A percentile compares a stretch with the other conserved stretches of the same genome.
These are phyloP conservation scores for Phytoseiulus persimilis DNA, from an alignment of 2,888 invertebrate genomes.

Conservation along the genomic window DNA sequence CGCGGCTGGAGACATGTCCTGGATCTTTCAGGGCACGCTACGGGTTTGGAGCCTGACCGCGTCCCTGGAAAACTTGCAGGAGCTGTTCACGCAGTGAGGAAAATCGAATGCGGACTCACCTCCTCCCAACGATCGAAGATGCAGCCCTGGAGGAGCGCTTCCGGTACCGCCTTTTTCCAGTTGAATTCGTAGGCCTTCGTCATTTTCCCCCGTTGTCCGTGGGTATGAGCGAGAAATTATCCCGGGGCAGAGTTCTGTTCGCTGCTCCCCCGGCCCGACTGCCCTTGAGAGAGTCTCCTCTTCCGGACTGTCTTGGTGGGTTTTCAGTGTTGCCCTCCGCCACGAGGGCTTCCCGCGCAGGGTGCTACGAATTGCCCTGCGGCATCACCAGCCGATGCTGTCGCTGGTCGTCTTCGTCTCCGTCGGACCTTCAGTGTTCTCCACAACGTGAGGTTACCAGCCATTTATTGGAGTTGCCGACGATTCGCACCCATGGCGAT, in stretches of 20 bases:
- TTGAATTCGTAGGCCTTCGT: conserved; percentile 98
- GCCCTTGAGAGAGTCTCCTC: not conserved
- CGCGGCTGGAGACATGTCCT: too few relatives aligned
- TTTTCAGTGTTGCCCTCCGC: not conserved
- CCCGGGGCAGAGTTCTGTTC: not conserved
- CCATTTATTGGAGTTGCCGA: not conserved
- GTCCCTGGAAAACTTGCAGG: not conserved
- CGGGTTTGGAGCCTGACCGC: not conserved
- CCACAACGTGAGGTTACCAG: not conserved
- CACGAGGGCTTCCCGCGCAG: conserved; percentile 5
- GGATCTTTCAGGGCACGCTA: too few relatives aligned
- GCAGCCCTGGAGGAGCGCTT: conserved; percentile 71
- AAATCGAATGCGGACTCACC: conserved; percentile 49
- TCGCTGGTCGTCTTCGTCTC: not conserved
- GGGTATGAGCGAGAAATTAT: not conserved
- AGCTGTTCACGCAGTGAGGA: not conserved
- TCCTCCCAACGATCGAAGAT: conserved; percentile 96
- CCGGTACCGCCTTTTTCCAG: conserved; percentile 92
- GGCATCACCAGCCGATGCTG: not conserved
- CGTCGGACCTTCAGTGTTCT: not conserved
- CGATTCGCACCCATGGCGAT: not conserved
- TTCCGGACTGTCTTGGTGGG: not conserved
- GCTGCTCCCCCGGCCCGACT: not conserved
- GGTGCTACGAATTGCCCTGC: not conserved
- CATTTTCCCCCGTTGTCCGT: conserved; percentile 55